Conservation (phyloP, 2,888 invertebrate species). For the Ormyrus pomaceus region DNA sequence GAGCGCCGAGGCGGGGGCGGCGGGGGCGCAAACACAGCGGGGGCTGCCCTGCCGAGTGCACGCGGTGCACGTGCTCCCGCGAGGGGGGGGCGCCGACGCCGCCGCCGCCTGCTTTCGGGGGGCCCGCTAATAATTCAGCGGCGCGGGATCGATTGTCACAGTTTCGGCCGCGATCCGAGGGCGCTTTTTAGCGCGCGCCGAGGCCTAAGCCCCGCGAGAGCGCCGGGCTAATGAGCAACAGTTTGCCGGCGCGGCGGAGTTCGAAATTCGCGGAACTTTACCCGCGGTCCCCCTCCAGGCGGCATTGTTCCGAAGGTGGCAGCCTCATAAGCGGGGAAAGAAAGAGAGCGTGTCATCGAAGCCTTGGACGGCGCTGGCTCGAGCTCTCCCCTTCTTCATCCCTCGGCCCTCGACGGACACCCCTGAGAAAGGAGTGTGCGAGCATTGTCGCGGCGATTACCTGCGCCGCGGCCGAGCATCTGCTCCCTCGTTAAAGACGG, state of each 20-base stretch:
- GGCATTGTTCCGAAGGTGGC: neutral
- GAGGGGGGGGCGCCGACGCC: neutral
- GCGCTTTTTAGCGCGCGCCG: no score
- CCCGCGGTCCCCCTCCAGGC: neutral
- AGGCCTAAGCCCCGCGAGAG: no score
- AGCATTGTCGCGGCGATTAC: no score
- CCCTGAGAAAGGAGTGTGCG: conserved; percentile 61
- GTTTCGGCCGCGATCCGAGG: no score
- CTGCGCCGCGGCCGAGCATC: no score
- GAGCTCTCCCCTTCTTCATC: conserved; percentile 61
- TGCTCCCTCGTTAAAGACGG: no score
- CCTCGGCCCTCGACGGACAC: conserved; percentile 69
- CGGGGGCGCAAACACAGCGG: neutral
- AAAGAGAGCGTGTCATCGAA: conserved; percentile 61
- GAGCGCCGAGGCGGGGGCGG: conserved; percentile 33
- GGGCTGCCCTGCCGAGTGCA: conserved; percentile 10
- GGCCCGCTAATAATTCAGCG: neutral
- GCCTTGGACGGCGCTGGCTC: conserved; percentile 65
- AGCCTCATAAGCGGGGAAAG: neutral
- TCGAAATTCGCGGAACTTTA: no score
- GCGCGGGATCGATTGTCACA: no score
- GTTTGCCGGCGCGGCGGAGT: no score
- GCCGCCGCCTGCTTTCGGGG: neutral
- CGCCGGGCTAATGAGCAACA: no score
- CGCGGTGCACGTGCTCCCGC: conserved; percentile 33